Conservation (phyloP, 1,140 invertebrate genomes). For the Dendroctonus ponderosae region DNA sequence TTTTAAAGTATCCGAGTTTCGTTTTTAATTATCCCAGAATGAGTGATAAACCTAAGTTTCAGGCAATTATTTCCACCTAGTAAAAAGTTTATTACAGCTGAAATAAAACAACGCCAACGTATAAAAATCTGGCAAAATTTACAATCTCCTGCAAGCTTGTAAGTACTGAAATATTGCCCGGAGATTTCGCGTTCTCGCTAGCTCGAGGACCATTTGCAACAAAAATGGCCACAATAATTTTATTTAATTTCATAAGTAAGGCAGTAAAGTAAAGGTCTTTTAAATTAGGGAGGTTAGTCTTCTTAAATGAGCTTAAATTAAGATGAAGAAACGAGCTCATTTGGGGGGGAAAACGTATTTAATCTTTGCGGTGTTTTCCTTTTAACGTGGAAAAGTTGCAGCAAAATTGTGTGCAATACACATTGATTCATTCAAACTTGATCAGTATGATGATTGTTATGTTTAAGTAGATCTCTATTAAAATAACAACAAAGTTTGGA, state of each 20-base stretch:
- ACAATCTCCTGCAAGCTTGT: conserved; percentile 25
- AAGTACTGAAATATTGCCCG: conserved; percentile 24
- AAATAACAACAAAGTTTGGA: too few relatives aligned
- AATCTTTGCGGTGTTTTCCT: not conserved
- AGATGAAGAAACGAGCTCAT: conserved; percentile 10
- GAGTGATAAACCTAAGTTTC: too few relatives aligned
- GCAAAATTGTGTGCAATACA: too few relatives aligned
- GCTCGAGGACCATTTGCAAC: conserved; percentile 27
- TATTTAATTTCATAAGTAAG: conserved; percentile 26
- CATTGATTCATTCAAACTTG: too few relatives aligned
- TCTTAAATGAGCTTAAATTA: conserved; percentile 19
- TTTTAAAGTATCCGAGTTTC: too few relatives aligned
- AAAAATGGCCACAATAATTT: conserved; percentile 31
- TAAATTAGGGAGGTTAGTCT: conserved; percentile 17
- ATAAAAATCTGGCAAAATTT: conserved; percentile 23
- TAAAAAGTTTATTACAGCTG: conserved; percentile 9
- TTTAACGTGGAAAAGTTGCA: too few relatives aligned
- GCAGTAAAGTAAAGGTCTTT: conserved; percentile 22
- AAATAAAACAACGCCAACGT: conserved; percentile 15
- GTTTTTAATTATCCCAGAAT: too few relatives aligned
- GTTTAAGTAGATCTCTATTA: too few relatives aligned
- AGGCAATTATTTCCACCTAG: not conserved
- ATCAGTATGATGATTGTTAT: too few relatives aligned
- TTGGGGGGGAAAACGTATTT: not conserved
- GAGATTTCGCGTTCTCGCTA: conserved; percentile 19